Percentiles rank a stretch among this genome's conserved stretches.
phyloP scores from a whole-genome alignment of 2,113 vertebrate species.

The Sceloporus tristichus region DNA sequence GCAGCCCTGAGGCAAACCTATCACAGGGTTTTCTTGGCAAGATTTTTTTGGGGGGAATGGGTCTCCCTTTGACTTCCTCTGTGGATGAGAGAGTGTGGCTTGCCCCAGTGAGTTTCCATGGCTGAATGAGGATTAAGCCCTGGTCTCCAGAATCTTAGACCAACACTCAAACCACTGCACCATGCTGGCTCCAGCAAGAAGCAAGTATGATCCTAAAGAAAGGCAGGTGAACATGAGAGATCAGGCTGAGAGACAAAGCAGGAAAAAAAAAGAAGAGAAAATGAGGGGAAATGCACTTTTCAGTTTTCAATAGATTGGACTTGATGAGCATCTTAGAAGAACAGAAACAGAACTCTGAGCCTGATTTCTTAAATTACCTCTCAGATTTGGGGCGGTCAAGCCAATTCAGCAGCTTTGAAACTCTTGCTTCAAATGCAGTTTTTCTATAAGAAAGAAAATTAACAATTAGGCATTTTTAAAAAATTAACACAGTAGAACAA shows the following conservation, averaged over 20 bases:
- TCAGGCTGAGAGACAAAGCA: neutral
- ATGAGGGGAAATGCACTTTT: neutral
- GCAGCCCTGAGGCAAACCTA: too few species aligned
- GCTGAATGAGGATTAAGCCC: too few species aligned
- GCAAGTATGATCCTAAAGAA: neutral
- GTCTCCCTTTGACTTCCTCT: neutral
- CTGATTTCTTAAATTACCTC: conserved; percentile 70
- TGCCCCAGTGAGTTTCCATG: too few species aligned
- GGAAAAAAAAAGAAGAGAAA: neutral
- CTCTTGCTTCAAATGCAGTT: conserved; percentile 69
- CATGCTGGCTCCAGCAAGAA: neutral
- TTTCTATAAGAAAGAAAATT: conserved; percentile 59
- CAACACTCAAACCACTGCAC: too few species aligned
- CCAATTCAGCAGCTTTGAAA: conserved; percentile 77
- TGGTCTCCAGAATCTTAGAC: too few species aligned
- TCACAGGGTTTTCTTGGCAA: too few species aligned
- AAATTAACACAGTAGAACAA: conserved; percentile 11
- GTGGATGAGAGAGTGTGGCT: neutral
- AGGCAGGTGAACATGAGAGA: neutral
- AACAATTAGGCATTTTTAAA: neutral
- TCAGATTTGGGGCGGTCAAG: conserved; percentile 74
- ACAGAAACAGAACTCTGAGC: neutral
- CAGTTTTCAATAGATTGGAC: neutral
- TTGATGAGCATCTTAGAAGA: conserved; percentile 17
- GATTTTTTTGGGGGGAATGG: too few species aligned